phyloP scores from a whole-genome alignment of 1,140 invertebrate genomes.

The Manduca sexta region DNA sequence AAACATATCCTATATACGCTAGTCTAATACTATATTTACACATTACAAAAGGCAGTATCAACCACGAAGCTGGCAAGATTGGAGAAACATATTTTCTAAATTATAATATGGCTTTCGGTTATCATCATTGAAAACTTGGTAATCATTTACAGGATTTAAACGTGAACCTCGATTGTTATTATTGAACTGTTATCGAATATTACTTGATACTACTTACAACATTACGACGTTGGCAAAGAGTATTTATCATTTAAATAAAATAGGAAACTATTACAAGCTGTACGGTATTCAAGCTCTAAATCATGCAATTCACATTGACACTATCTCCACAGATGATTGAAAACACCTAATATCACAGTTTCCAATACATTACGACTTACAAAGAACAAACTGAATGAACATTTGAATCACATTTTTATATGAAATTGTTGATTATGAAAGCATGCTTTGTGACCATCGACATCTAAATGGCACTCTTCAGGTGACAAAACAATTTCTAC shows the following conservation, averaged over 20 bases:
- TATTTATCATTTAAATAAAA: slow-evolving; percentile 2
- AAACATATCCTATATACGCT: too few species aligned
- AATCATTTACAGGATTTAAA: slow-evolving; percentile 15
- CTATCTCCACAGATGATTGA: slow-evolving; percentile 46
- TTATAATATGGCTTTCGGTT: slow-evolving; percentile 66
- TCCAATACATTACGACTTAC: slow-evolving; percentile 49
- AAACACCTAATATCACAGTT: slow-evolving; percentile 72
- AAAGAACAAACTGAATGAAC: slow-evolving; percentile 19
- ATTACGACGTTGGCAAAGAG: slow-evolving; percentile 1
- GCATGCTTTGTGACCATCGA: slow-evolving; percentile 63
- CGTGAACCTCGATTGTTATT: too few species aligned
- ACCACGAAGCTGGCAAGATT: slow-evolving; percentile 70
- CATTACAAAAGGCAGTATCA: slow-evolving; percentile 61
- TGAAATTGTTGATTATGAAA: slow-evolving; percentile 31
- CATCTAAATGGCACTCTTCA: slow-evolving; percentile 65
- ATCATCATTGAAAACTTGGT: slow-evolving; percentile 29
- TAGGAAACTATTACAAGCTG: slow-evolving; percentile 7
- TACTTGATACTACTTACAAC: too few species aligned
- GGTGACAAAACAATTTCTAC: slow-evolving; percentile 57
- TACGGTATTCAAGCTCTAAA: slow-evolving; percentile 2
- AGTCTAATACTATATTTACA: slow-evolving; percentile 56
- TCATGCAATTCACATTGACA: slow-evolving; percentile 25
- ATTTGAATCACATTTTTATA: slow-evolving; percentile 27
- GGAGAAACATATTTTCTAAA: slow-evolving; percentile 54
- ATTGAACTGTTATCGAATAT: too few species aligned